These are phyloP conservation scores for Chelmon rostratus DNA, from an alignment of 2,797 vertebrate species.

Conservation along the genomic window DNA sequence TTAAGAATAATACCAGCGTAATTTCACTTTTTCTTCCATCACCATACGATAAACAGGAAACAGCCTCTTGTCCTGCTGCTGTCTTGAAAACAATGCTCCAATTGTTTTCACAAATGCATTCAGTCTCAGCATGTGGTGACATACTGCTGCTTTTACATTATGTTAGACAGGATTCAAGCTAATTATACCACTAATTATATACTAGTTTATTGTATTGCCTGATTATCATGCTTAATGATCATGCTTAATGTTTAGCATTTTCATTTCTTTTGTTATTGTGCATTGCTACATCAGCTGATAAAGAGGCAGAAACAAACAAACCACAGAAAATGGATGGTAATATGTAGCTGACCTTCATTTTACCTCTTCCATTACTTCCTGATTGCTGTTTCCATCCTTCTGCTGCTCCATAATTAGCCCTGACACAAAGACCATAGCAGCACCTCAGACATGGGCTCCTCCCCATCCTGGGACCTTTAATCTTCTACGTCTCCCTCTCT, in stretches of 20 bases:
- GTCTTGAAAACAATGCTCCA: background rate
- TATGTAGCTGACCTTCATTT: background rate
- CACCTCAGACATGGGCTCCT: slow-evolving; percentile 24
- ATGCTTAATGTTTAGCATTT: background rate
- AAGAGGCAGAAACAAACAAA: background rate
- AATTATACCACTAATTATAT: slow-evolving; percentile 9
- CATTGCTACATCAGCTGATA: background rate
- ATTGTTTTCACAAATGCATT: background rate
- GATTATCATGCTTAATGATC: background rate
- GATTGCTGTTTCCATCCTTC: slow-evolving; percentile 11
- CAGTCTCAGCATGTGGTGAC: background rate
- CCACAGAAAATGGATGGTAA: background rate
- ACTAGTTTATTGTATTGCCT: background rate
- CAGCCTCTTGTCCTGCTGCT: background rate
- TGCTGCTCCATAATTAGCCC: slow-evolving; percentile 23
- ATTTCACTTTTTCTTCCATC: background rate
- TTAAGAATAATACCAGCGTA: background rate
- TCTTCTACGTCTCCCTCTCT: background rate
- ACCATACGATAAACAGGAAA: background rate
- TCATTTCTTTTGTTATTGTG: background rate
- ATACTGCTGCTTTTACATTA: background rate
- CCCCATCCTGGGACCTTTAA: slow-evolving; percentile 19
- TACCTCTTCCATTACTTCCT: background rate
- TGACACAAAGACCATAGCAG: slow-evolving; percentile 2
- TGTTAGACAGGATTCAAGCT: background rate